Evolutionary conservation across 2,113 vertebrate genomes (phyloP), one percentile per base, ranked within the genome.

Genomic region (Melanerpes aurifrons): DNA sequence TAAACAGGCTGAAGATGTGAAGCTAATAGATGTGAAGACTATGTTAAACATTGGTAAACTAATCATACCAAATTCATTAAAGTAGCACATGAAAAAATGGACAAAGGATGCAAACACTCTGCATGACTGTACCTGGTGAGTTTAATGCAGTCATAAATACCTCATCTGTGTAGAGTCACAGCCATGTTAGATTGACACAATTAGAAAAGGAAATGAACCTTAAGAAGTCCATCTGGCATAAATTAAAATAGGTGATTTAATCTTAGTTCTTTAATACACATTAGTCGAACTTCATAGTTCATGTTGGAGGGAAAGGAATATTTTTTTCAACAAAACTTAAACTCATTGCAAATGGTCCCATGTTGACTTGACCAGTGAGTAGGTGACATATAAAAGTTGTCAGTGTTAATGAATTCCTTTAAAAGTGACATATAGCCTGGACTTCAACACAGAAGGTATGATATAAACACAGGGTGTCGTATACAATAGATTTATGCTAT

Each of bases 321-420:
- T 37, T 92, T 66, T 86, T 47, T 70, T 71, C 7, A 57, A 45
- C 17, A 58, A 59, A 32, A 4, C 18, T 82, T 75, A 69, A 82
- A 76, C 22, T 3, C 14, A 35, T 21, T 81, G 26, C 43, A 78
- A 50, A 78, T 71, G 25, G 31, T 74, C 54, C 21, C 37, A 63
- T 47, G 10, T 18, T 84, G 26, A 78, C 58, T 94, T 75, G 31
- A 69, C 50, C 19, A 71, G 45, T 50, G 56, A 91, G 12, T 3
- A 37, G 37, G 37, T 37, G 37, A 37, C 37, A 10, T 80, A 80
- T 28, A 77, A 90, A 78, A 67, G 16, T 18, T 90, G 35, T 80
- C 85, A 63, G 71, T 63, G 87, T 87, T 87, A 87, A 91, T 74
- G 14, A 80, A 63, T 64, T 15, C 15, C 15, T 87, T 90, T 87